Base-by-base conservation (phyloP, 1,140 invertebrate species). In the Oryctes rhinoceros region DNA sequence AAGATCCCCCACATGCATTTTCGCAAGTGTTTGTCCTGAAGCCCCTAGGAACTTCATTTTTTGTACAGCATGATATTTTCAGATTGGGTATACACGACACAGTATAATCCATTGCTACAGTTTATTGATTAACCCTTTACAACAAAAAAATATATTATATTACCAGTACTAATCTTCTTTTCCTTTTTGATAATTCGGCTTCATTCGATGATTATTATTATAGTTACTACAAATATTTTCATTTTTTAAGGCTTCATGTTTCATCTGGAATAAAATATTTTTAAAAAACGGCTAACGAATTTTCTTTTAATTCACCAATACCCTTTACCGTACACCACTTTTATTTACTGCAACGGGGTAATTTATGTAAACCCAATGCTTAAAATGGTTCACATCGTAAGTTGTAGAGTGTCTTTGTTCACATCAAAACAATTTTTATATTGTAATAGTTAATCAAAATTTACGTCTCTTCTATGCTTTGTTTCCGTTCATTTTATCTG, bases 21-120 rank as follows among this genome's bases (percentile, higher is more conserved):
- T 95, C 93, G 81, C 96, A 98, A 89, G 92, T 93, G 77, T 98
- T 98, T 89, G 93, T 97, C 81, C 89, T 98, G 85, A 97, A 97
- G 89, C 95, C 95, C 80, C 88, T 94, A 84, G 94, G 91, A 84
- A 93, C 92, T 81, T 93, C 94, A 78, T 98, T 95, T 90, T 97
- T 94, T 88, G 94, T 96, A 85, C 95, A 96, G 86, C 96, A 98
- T 86, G 96, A 98, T 86, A 95, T 97, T 86, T 98, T 98, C 91
- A 93, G 96, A 87, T 91, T 98, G 84, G 94, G 93, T 82, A 94
- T 98, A 84, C 96, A 98, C 88, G 93, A 97, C 88, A 90, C 91
- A 76, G 93, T 91, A 87, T 94, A 91, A 92, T 65, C 78, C 15
- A 67, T 44, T 44, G 15, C 15, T 13, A 48, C 47, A 78, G n/a